Evolutionary conservation across 2,888 invertebrate species (phyloP).

Genomic region (Ophioninae sp.): DNA sequence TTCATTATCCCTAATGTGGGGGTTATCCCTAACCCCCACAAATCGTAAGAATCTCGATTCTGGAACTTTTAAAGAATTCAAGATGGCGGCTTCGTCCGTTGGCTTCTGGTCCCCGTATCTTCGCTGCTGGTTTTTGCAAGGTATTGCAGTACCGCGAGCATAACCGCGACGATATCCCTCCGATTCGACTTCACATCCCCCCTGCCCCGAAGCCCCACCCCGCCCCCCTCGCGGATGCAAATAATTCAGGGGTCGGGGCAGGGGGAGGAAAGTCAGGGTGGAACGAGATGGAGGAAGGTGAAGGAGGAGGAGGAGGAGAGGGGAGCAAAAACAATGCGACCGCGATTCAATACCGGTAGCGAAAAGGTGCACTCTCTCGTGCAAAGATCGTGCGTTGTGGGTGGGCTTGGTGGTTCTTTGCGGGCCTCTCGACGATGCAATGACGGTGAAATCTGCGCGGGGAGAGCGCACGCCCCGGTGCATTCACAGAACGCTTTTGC

Average conservation of each 20-base stretch:
- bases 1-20: no score
- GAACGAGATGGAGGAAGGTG: background rate
- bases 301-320: slow-evolving; percentile 9
- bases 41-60: background rate
- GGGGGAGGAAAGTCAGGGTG: no score
- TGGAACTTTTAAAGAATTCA: slow-evolving; percentile 6
- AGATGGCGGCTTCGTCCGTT: background rate
- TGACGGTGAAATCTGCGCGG: slow-evolving; percentile 63
- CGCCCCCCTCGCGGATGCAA: slow-evolving; percentile 72
- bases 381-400: slow-evolving; percentile 80
- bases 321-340: slow-evolving; percentile 78
- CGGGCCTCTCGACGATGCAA: slow-evolving; percentile 64
- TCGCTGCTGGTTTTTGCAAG: slow-evolving; percentile 20
- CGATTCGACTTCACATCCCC: slow-evolving; percentile 46
- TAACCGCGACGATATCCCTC: slow-evolving; percentile 48
- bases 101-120: background rate
- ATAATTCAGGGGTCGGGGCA: slow-evolving; percentile 68
- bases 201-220: slow-evolving; percentile 21
- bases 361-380: slow-evolving; percentile 71
- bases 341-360: slow-evolving; percentile 81
- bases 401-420: slow-evolving; percentile 73
- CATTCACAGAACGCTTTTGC: slow-evolving; percentile 61
- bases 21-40: background rate
- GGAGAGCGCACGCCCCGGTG: slow-evolving; percentile 55
- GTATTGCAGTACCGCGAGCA: slow-evolving; percentile 41